A percentile compares a stretch with the other conserved stretches of the same genome.
phyloP scores from a whole-genome alignment of 2,888 invertebrate species.

The Epistrophe eligans region DNA sequence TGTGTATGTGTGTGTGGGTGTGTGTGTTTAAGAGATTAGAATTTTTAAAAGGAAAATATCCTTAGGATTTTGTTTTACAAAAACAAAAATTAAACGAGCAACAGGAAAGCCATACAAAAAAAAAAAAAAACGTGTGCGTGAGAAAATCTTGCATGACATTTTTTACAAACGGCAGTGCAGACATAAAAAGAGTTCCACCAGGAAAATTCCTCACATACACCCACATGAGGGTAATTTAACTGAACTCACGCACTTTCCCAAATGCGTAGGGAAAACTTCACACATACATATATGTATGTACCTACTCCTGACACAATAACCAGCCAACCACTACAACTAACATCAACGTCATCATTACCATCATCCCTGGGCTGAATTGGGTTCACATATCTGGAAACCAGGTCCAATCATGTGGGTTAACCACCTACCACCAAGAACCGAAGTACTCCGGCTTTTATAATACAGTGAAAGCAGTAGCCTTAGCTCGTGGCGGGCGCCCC shows the following conservation, averaged over 20 bases:
- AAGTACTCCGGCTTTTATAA: slow-evolving; percentile 28
- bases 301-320: slow-evolving; percentile 1
- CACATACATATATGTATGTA: slow-evolving; percentile 6
- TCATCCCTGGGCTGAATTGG: slow-evolving; percentile 57
- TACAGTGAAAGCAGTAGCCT: slow-evolving; percentile 25
- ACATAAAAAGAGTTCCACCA: slow-evolving; percentile 11
- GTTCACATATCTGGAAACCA: slow-evolving; percentile 56
- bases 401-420: slow-evolving; percentile 69
- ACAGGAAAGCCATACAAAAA: slow-evolving; percentile 17
- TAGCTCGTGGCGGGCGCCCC: slow-evolving; percentile 38
- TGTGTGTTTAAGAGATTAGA: slow-evolving; percentile 39
- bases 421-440: slow-evolving; percentile 15
- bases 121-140: slow-evolving; percentile 53
- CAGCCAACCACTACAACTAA: slow-evolving; percentile 39
- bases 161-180: background rate
- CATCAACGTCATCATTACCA: slow-evolving; percentile 54
- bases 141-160: slow-evolving; percentile 52
- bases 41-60: slow-evolving; percentile 24
- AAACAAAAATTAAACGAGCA: slow-evolving; percentile 15
- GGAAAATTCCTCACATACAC: slow-evolving; percentile 53
- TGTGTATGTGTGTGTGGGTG: slow-evolving; percentile 32
- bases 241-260: slow-evolving; percentile 27
- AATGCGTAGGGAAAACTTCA: slow-evolving; percentile 7
- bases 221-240: slow-evolving; percentile 49
- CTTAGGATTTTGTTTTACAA: background rate